A percentile compares a stretch with the other conserved stretches of the same genome.
phyloP scores from a whole-genome alignment of 2,888 invertebrate genomes.

The Sepioteuthis lessoniana region DNA sequence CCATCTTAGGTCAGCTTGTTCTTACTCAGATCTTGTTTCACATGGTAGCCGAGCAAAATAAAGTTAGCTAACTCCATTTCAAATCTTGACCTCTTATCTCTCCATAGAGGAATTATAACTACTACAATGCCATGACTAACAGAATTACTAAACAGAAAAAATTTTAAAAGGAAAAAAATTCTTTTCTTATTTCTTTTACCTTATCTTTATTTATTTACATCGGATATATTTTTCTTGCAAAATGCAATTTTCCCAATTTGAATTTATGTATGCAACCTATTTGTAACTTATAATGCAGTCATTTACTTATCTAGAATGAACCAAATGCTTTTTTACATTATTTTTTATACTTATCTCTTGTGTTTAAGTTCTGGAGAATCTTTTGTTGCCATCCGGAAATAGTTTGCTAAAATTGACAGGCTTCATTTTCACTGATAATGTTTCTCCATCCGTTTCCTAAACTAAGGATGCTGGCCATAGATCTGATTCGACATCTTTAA shows the following conservation, averaged over 20 bases:
- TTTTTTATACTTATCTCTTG: background rate
- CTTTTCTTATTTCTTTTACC: background rate
- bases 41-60: too few relatives aligned
- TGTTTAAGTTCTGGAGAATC: background rate
- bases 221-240: background rate
- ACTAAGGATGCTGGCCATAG: background rate
- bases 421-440: slow-evolving; percentile 8
- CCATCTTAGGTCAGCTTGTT: too few relatives aligned
- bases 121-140: too few relatives aligned
- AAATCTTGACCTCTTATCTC: too few relatives aligned
- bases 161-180: background rate
- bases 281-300: background rate
- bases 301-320: background rate
- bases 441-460: background rate
- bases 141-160: background rate
- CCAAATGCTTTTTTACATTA: background rate
- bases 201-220: background rate
- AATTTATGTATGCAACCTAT: background rate
- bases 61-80: too few relatives aligned
- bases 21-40: too few relatives aligned
- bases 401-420: background rate
- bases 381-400: background rate
- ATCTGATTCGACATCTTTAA: background rate
- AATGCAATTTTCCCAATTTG: background rate
- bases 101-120: too few relatives aligned